Percentiles rank a stretch among this genome's conserved stretches.
These are phyloP conservation scores for Perca schrenkii DNA, from an alignment of 2,113 vertebrate genomes.

Conservation along the genomic window DNA sequence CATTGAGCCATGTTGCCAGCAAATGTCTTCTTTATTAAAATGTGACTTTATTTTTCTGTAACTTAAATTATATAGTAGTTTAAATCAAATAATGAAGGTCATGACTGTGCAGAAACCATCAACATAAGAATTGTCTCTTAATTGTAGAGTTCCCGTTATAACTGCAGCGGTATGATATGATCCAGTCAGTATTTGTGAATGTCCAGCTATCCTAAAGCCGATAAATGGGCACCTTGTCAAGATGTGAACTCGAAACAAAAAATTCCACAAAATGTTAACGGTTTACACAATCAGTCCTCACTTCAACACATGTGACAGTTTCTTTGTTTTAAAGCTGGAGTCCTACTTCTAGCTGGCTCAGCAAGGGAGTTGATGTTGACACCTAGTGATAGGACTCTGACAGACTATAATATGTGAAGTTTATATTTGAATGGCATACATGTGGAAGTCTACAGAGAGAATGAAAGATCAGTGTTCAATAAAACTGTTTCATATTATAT, in stretches of 20 bases:
- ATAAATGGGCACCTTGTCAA: not conserved
- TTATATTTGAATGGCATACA: conserved; percentile 8
- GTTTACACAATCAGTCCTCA: not conserved
- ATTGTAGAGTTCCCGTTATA: not conserved
- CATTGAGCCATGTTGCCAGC: not conserved
- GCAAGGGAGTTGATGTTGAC: not conserved
- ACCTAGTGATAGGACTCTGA: not conserved
- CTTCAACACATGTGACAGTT: not conserved
- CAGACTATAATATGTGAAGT: not conserved
- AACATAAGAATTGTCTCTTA: not conserved
- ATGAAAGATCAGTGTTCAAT: conserved; percentile 38
- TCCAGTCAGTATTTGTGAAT: conserved; percentile 6
- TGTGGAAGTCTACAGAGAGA: not conserved
- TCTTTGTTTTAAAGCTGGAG: not conserved
- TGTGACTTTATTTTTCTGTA: conserved; percentile 59
- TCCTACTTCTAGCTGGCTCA: not conserved
- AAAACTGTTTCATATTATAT: conserved; percentile 54
- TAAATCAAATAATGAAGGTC: conserved; percentile 19
- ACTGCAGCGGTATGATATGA: not conserved
- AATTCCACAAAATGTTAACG: not conserved
- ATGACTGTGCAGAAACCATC: conserved; percentile 6
- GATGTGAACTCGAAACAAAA: not conserved
- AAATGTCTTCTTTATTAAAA: conserved; percentile 22
- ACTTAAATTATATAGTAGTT: conserved; percentile 11
- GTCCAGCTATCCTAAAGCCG: not conserved